Evolutionary conservation across 2,113 vertebrate species (phyloP).

Genomic region (Sula dactylatra): DNA sequence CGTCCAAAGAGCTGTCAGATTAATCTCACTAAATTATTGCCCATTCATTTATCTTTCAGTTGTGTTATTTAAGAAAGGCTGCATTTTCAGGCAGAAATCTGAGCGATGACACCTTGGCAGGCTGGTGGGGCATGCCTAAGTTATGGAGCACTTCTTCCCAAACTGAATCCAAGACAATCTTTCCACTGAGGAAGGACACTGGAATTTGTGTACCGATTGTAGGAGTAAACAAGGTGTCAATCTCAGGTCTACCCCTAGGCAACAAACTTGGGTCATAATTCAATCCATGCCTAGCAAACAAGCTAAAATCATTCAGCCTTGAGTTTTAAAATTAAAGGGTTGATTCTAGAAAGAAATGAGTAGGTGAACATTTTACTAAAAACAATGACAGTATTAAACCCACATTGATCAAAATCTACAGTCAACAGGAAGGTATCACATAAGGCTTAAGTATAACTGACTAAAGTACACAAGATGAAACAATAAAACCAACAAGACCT

Average conservation of each 20-base stretch:
- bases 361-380: not conserved
- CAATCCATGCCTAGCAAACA: not conserved
- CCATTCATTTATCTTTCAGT: conserved; percentile 14
- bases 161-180: not conserved
- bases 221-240: not conserved
- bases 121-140: not conserved
- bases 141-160: not conserved
- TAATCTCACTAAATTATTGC: conserved; percentile 23
- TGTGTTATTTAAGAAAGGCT: conserved; percentile 18
- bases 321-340: not conserved
- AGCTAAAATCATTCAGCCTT: not conserved
- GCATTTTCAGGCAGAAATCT: not conserved
- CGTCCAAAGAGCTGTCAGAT: not conserved
- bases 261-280: not conserved
- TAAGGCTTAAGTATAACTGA: not conserved
- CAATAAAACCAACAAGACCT: not conserved
- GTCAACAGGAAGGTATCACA: not conserved
- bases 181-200: not conserved
- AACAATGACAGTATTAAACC: not conserved
- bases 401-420: not conserved
- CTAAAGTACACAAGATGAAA: not conserved
- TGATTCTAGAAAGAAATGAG: not conserved
- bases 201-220: not conserved
- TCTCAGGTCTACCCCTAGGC: not conserved
- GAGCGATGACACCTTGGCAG: not conserved